phyloP scores from a whole-genome alignment of 2,113 vertebrate genomes.

The Myiozetetes cayanensis region DNA sequence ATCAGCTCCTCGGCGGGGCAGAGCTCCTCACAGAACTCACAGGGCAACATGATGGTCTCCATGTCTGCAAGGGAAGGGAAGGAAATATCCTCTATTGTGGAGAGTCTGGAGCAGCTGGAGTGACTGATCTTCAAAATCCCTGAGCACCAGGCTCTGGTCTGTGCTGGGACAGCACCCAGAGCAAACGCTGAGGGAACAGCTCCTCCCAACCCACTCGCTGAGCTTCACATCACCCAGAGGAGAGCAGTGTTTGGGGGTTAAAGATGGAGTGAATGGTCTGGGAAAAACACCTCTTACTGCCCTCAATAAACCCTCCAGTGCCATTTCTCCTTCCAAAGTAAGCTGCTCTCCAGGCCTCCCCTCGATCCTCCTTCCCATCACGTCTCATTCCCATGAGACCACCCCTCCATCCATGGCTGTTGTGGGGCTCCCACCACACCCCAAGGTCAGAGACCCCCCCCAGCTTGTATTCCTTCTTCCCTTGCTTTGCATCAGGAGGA shows the following conservation, averaged over 20 bases:
- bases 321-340: background rate
- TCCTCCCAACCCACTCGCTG: background rate
- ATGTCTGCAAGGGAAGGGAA: constrained; percentile 24
- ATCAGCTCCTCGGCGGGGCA: constrained; percentile 93
- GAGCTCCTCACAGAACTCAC: constrained; percentile 96
- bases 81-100: background rate
- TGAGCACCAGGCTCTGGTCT: background rate
- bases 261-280: fast-evolving
- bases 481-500: background rate
- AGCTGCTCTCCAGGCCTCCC: background rate
- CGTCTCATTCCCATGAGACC: background rate
- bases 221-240: background rate
- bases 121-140: background rate
- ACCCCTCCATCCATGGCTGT: background rate
- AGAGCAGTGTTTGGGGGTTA: background rate
- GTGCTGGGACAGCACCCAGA: background rate
- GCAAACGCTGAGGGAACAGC: fast-evolving
- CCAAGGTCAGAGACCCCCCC: background rate
- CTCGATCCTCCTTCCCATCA: background rate
- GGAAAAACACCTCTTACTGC: background rate
- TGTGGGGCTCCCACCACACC: background rate
- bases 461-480: background rate
- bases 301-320: background rate
- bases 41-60: constrained; percentile 86
- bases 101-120: background rate